Conservation (phyloP, 2,888 invertebrate genomes). For the Amphipoea oculea region DNA sequence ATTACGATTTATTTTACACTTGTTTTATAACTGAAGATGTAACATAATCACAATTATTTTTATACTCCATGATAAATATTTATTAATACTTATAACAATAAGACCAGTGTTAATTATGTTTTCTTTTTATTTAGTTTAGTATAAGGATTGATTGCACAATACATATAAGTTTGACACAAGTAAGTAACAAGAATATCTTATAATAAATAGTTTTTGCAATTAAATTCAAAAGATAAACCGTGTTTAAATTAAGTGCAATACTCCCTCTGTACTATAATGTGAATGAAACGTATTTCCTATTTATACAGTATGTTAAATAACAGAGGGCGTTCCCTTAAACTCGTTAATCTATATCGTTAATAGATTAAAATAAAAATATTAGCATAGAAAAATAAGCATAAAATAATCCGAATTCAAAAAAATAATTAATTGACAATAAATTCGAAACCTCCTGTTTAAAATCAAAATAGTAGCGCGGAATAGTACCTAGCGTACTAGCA, state of each 20-base stretch:
- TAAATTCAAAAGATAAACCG: constrained; percentile 41
- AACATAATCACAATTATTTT: neutral
- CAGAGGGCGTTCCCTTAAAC: too few relatives aligned
- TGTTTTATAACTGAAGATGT: neutral
- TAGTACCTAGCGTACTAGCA: too few relatives aligned
- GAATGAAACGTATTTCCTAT: constrained; percentile 51
- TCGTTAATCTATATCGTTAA: too few relatives aligned
- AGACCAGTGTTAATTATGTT: neutral
- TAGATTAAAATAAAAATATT: too few relatives aligned
- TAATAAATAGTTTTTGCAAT: constrained; percentile 31
- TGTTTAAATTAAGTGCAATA: constrained; percentile 53
- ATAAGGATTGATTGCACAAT: neutral
- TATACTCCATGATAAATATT: neutral
- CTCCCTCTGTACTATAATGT: constrained; percentile 32
- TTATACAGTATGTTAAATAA: too few relatives aligned
- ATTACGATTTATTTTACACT: constrained; percentile 1
- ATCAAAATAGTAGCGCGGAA: too few relatives aligned
- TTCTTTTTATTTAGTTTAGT: neutral
- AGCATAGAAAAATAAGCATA: too few relatives aligned
- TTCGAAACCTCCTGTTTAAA: too few relatives aligned
- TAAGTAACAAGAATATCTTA: constrained; percentile 53
- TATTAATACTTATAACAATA: neutral
- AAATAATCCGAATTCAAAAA: too few relatives aligned
- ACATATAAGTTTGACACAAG: constrained; percentile 56
- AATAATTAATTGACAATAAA: too few relatives aligned